A percentile compares a stretch with the other conserved stretches of the same genome.
Evolutionary conservation across 2,113 vertebrate species (phyloP).

Genomic region (Poicephalus gulielmi): DNA sequence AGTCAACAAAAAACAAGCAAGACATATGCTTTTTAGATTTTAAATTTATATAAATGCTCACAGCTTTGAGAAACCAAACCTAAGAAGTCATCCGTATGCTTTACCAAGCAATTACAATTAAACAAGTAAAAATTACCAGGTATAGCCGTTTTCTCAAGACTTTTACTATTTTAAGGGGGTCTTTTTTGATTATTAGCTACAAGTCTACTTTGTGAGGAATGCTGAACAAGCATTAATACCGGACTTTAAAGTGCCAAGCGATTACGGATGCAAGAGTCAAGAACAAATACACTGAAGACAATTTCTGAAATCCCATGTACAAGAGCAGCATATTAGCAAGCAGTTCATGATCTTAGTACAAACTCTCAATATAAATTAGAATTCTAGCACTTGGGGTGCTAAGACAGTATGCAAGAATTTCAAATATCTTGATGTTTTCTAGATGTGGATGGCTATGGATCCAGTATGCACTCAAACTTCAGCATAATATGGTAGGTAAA

Average conservation of each 20-base stretch:
- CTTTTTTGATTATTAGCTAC: neutral
- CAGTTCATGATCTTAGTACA: neutral
- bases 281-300: neutral
- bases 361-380: neutral
- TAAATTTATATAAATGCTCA: neutral
- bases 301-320: neutral
- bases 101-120: neutral
- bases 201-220: neutral
- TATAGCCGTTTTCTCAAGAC: neutral
- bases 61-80: neutral
- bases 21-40: neutral
- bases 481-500: neutral
- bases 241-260: neutral
- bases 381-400: neutral
- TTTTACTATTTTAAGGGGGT: neutral
- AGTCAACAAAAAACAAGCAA: neutral
- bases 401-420: neutral
- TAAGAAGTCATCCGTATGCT: neutral
- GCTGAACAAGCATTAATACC: neutral
- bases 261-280: neutral
- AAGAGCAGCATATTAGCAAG: neutral
- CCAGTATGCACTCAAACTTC: neutral
- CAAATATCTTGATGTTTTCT: neutral
- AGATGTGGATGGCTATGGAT: neutral
- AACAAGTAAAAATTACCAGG: neutral